These are phyloP conservation scores for Pemphigus obesinymphae DNA, from an alignment of 1,140 invertebrate genomes.

Conservation along the genomic window DNA sequence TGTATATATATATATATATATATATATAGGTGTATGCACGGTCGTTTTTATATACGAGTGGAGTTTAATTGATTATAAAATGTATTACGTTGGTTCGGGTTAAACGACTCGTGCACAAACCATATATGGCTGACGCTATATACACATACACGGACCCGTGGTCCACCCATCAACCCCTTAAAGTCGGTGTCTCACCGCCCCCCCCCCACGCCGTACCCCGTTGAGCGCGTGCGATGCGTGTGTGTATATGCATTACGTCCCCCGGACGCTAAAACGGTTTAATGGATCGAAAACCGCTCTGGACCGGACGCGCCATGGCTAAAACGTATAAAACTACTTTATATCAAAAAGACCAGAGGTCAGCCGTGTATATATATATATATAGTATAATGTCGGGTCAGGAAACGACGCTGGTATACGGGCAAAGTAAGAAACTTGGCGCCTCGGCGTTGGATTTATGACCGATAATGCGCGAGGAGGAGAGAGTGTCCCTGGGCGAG, in stretches of 20 bases:
- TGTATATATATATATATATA: neutral
- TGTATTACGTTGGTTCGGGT: conserved; percentile 41
- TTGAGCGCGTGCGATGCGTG: neutral
- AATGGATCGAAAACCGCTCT: conserved; percentile 41
- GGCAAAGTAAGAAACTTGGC: conserved; percentile 39
- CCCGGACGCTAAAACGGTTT: conserved; percentile 40
- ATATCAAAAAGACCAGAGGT: conserved; percentile 28
- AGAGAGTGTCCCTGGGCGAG: too few relatives aligned
- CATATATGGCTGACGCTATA: too few relatives aligned
- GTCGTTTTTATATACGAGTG: conserved; percentile 13
- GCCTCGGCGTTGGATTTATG: conserved; percentile 24
- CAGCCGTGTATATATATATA: conserved; percentile 10
- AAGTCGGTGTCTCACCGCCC: neutral
- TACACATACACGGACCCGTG: neutral
- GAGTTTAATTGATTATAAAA: conserved; percentile 41
- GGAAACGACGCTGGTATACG: conserved; percentile 20
- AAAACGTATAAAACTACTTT: conserved; percentile 32
- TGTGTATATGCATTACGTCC: too few relatives aligned
- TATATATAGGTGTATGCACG: neutral
- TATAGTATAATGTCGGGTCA: conserved; percentile 37
- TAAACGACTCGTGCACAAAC: conserved; percentile 28
- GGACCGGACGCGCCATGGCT: conserved; percentile 26
- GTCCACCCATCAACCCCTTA: neutral
- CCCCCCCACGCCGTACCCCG: neutral
- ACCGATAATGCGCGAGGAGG: neutral